Evolutionary conservation across 2,888 invertebrate genomes (phyloP).

Genomic region (Hypselothyrea guttata): DNA sequence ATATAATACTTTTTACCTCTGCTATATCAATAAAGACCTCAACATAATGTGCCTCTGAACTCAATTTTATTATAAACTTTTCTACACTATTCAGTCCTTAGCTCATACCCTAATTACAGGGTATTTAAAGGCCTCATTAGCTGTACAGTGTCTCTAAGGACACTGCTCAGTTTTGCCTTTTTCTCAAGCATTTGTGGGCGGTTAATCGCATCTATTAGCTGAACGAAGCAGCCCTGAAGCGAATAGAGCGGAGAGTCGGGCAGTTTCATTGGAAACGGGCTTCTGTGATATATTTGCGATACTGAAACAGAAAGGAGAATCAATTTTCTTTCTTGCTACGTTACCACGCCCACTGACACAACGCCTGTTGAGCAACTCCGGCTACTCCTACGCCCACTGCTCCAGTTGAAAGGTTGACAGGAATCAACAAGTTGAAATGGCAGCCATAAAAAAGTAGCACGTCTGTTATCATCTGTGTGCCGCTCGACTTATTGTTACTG

Average conservation of each 20-base stretch:
- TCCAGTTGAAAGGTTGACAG: conserved; percentile 5
- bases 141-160: not conserved
- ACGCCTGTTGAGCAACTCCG: conserved; percentile 5
- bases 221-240: no score
- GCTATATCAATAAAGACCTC: no score
- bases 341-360: conserved; percentile 28
- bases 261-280: conserved; percentile 38
- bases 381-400: no score
- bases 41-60: no score
- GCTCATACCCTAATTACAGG: conserved; percentile 1
- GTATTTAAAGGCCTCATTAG: not conserved
- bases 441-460: conserved; percentile 13
- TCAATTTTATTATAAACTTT: no score
- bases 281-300: conserved; percentile 25
- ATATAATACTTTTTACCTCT: no score
- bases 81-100: no score
- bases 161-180: conserved; percentile 23
- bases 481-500: conserved; percentile 15
- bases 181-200: conserved; percentile 53
- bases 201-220: conserved; percentile 75
- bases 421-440: conserved; percentile 57
- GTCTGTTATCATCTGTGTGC: conserved; percentile 27
- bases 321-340: not conserved
- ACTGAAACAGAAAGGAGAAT: conserved; percentile 31
- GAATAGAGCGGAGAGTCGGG: conserved; percentile 11